Evolutionary conservation across 1,140 invertebrate species (phyloP).

Genomic region (Gonatopus flavifemur): DNA sequence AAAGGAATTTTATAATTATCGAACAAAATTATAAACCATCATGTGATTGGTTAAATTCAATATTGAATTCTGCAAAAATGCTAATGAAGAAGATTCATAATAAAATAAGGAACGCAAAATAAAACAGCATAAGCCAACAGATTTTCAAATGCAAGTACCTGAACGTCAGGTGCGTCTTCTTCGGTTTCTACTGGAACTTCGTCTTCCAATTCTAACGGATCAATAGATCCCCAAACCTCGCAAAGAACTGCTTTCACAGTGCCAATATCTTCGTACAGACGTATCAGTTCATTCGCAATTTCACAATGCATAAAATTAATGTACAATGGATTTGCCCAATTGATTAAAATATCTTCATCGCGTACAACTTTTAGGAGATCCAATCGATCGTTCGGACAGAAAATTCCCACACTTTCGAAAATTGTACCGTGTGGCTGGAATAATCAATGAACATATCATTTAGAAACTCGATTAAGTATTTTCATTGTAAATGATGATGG

Average conservation of each 20-base stretch:
- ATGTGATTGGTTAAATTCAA: too few species aligned
- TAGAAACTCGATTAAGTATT: too few species aligned
- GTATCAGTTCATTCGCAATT: conserved; percentile 72
- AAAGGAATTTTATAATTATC: too few species aligned
- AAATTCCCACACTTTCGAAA: conserved; percentile 80
- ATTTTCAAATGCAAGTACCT: conserved; percentile 36
- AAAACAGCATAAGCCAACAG: too few species aligned
- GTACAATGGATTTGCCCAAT: conserved; percentile 76
- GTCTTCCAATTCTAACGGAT: conserved; percentile 46
- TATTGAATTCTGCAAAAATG: too few species aligned
- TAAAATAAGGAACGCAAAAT: too few species aligned
- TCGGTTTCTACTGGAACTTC: conserved; percentile 17
- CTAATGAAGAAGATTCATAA: too few species aligned
- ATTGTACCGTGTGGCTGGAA: conserved; percentile 73
- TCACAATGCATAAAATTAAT: conserved; percentile 79
- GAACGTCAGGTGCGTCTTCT: conserved; percentile 29
- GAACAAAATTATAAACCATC: too few species aligned
- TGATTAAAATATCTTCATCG: conserved; percentile 73
- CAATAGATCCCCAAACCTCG: conserved; percentile 73
- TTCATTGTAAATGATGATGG: too few species aligned
- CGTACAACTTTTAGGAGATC: conserved; percentile 70
- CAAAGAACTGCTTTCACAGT: conserved; percentile 73
- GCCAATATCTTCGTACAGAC: conserved; percentile 65
- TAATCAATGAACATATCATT: conserved; percentile 5
- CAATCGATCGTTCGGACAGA: conserved; percentile 74